These are phyloP conservation scores for Linnaemya tessellans DNA, from an alignment of 2,888 invertebrate species.

Conservation along the genomic window DNA sequence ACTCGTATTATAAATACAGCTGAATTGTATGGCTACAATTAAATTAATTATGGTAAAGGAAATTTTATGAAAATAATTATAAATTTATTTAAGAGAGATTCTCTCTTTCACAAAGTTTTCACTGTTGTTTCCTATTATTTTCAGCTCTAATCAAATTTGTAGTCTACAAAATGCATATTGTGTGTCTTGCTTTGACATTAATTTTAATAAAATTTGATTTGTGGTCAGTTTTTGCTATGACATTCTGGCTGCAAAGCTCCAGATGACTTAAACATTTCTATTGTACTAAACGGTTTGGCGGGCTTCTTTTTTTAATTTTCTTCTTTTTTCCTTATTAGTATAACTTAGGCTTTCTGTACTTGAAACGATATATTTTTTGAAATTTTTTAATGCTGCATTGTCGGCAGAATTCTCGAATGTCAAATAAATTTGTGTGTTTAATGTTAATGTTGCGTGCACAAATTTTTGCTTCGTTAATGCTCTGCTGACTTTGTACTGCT, in stretches of 20 bases:
- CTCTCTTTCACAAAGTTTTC: not conserved
- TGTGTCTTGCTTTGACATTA: constrained; percentile 2
- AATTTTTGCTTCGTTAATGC: constrained; percentile 15
- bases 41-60: too few species aligned
- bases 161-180: not conserved
- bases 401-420: constrained; percentile 46
- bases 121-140: not conserved
- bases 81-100: not conserved
- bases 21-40: too few species aligned
- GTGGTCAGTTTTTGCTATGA: not conserved
- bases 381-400: not conserved
- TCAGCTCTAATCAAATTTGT: not conserved
- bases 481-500: not conserved
- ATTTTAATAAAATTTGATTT: constrained; percentile 41
- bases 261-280: not conserved
- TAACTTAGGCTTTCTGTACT: too few species aligned
- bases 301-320: not conserved
- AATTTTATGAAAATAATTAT: too few species aligned
- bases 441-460: constrained; percentile 49
- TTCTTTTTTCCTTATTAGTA: not conserved
- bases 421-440: constrained; percentile 53
- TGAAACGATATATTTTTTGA: too few species aligned
- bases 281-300: not conserved
- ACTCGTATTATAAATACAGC: not conserved
- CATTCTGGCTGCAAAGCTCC: not conserved